These are phyloP conservation scores for Coenonympha arcania DNA, from an alignment of 2,888 invertebrate genomes.

Conservation along the genomic window DNA sequence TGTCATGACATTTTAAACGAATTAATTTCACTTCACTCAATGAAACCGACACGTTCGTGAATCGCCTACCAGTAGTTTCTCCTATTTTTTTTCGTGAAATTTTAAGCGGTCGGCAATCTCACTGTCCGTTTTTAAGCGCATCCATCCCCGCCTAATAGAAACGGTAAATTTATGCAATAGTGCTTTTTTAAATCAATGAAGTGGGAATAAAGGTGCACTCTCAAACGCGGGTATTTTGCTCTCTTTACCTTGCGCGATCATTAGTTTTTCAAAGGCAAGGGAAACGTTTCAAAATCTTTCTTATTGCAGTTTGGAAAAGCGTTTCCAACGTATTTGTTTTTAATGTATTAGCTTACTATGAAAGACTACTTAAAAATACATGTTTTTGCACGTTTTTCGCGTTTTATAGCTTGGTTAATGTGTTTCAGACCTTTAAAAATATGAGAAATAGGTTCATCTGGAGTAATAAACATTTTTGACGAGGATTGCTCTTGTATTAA, in stretches of 20 bases:
- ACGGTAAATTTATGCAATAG: constrained; percentile 44
- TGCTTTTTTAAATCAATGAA: constrained; percentile 45
- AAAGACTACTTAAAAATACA: no score
- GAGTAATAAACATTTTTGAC: no score
- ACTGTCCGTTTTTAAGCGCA: constrained; percentile 24
- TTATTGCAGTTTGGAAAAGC: neutral
- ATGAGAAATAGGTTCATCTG: no score
- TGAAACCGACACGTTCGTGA: no score
- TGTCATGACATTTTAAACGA: no score
- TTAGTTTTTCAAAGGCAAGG: constrained; percentile 21
- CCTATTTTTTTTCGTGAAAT: constrained; percentile 32
- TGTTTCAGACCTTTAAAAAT: no score
- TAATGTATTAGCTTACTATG: no score
- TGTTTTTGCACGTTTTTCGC: no score
- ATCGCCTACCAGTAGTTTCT: no score
- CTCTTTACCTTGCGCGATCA: constrained; percentile 7
- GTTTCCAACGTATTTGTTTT: neutral
- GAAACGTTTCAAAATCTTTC: constrained; percentile 1
- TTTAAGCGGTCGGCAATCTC: constrained; percentile 32
- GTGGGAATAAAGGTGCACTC: constrained; percentile 38
- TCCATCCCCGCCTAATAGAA: constrained; percentile 34
- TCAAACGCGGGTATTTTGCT: constrained; percentile 19
- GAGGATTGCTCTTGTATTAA: neutral
- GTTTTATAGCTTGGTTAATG: no score
- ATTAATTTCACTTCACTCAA: no score